A percentile compares a stretch with the other conserved stretches of the same genome.
These are phyloP conservation scores for Theonella swinhoei DNA, from an alignment of 37 sponge, comb jelly and placozoan species.

Conservation along the genomic window DNA sequence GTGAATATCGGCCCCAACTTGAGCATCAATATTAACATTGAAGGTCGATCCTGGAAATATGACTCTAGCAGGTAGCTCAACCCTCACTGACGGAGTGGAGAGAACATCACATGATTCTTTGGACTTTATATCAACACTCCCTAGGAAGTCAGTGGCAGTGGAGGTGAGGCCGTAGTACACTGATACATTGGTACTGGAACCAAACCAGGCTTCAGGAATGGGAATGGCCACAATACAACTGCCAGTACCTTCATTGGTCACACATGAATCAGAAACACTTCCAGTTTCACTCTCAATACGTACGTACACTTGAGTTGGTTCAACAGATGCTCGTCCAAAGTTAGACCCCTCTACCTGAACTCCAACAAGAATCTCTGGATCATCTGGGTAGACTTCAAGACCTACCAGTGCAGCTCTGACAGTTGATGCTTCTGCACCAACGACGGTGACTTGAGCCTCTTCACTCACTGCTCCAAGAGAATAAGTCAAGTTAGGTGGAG, in stretches of 20 bases:
- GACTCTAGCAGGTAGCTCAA: conserved; percentile 19
- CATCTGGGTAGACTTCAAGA: conserved; percentile 33
- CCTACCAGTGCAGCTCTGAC: conserved; percentile 31
- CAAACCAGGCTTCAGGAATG: conserved; percentile 43
- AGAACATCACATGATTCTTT: not conserved
- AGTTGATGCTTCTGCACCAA: conserved; percentile 7
- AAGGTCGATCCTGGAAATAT: conserved; percentile 39
- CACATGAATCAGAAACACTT: conserved; percentile 31
- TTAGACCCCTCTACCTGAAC: conserved; percentile 47
- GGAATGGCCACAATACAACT: conserved; percentile 37
- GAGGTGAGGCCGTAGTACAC: conserved; percentile 38
- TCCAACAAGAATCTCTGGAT: conserved; percentile 45
- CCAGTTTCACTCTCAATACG: not conserved
- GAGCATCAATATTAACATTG: conserved; percentile 5
- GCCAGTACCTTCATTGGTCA: conserved; percentile 16
- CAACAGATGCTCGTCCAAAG: conserved; percentile 29
- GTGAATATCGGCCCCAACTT: conserved; percentile 3
- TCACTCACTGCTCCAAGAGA: conserved; percentile 40
- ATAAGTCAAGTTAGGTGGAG: conserved; percentile 14
- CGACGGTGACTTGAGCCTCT: conserved; percentile 6
- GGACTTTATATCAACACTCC: conserved; percentile 2
- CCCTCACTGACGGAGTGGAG: conserved; percentile 4
- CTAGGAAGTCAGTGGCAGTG: not conserved
- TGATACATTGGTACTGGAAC: not conserved
- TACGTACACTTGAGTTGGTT: conserved; percentile 41